Base-by-base conservation (phyloP, 2,888 invertebrate genomes). In the Fragum fragum region DNA sequence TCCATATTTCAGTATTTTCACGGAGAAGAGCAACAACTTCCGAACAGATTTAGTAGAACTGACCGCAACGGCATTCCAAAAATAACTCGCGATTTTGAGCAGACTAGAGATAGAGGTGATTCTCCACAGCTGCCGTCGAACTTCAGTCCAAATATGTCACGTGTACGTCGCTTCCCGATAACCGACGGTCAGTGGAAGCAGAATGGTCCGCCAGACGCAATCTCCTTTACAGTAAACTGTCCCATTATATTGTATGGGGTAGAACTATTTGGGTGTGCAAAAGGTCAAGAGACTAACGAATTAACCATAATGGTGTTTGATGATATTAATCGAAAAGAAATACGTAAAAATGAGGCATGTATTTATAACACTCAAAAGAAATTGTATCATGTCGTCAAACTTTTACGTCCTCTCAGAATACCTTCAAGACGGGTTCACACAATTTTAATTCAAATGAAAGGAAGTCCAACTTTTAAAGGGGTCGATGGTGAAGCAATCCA, bases 1-100 rank as follows among this genome's bases (percentile, higher is more conserved):
- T 84, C 81, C 0, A 83, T 87, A 66, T 87, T 87, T 55, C 86
- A 86, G 66, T 86, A 76, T 66, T 83, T 79, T 75, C 86, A 86
- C 23, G 86, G 86, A 7, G 86, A 86, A 26, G 83, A 81, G 36
- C 83, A 86, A 36, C 83, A 83, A 53, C 70, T 86, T 9, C 83
- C 86, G 2, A 81, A 81, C 73, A 59, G 83, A 28, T 86, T 86
- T 66, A 83, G 70, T 36, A 68, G 78, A 59, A 66, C 42, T 14
- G 77, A 72, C 18, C 63, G 86, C 14, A 76, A 77, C 52, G 71
- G 74, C 26, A 28, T 72, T 14, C 79, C 79, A 29, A 32, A 59
- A 32, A n/a, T 18, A 28, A 14, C 23, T 47, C 59, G n/a, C 18
- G 28, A 36, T 18, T 9, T 26, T 23, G 11, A 39, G 21, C 26